Conservation (phyloP, 2,797 vertebrate species). For the Microcaecilia unicolor region DNA sequence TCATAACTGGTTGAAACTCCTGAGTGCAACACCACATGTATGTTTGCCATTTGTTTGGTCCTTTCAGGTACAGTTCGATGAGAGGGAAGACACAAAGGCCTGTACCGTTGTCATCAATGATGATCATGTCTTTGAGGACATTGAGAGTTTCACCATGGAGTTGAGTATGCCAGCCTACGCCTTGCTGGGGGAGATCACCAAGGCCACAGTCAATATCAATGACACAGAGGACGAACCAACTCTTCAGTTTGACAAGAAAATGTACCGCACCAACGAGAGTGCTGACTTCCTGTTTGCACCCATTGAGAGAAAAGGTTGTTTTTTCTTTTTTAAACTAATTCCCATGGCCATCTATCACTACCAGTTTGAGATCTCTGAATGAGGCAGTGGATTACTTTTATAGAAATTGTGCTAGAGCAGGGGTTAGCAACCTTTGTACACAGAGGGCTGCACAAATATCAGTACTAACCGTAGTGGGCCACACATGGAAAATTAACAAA, state of each 20-base stretch:
- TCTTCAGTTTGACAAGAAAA: conserved; percentile 82
- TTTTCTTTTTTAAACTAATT: not conserved
- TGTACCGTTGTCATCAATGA: conserved; percentile 83
- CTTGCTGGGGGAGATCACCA: conserved; percentile 71
- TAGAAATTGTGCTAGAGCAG: conserved; percentile 7
- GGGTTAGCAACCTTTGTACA: no score
- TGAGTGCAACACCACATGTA: no score
- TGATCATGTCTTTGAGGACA: conserved; percentile 75
- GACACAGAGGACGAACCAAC: conserved; percentile 87
- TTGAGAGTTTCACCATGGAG: conserved; percentile 79
- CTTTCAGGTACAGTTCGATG: conserved; percentile 90
- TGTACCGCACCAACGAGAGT: conserved; percentile 79
- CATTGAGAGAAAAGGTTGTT: conserved; percentile 81
- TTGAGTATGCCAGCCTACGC: conserved; percentile 92
- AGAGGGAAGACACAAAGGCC: conserved; percentile 82
- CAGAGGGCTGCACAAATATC: no score
- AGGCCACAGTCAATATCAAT: conserved; percentile 63
- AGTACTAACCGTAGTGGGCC: no score
- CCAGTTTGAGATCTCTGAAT: no score
- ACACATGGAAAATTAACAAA: no score
- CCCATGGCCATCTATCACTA: no score
- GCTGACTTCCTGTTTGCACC: conserved; percentile 65
- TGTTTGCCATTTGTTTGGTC: no score
- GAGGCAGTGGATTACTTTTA: conserved; percentile 8
- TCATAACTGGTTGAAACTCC: no score